phyloP scores from a whole-genome alignment of 2,113 vertebrate genomes.

The Anolis sagrei region DNA sequence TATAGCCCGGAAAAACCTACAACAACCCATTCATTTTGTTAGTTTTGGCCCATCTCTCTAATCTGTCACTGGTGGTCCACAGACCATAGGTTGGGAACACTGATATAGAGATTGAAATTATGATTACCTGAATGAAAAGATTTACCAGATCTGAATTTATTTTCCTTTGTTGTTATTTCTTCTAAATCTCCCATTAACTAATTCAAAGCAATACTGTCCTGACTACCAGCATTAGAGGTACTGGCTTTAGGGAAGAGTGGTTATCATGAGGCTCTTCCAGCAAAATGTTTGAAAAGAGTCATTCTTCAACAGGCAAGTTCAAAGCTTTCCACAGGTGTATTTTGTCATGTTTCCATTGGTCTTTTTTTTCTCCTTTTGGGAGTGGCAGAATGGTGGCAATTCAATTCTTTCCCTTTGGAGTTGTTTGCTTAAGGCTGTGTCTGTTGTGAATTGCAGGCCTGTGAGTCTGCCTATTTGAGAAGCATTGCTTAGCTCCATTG shows the following conservation, averaged over 20 bases:
- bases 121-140: no score
- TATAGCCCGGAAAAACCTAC: no score
- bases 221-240: background rate
- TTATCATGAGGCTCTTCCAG: background rate
- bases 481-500: background rate
- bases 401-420: no score
- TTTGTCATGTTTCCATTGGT: background rate
- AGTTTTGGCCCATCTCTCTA: no score
- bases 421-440: constrained; percentile 7
- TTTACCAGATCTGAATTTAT: no score
- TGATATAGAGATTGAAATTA: no score
- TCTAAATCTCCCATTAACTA: no score
- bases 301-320: background rate
- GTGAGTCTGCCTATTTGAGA: background rate
- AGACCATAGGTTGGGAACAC: no score
- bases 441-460: background rate
- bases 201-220: background rate
- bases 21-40: no score
- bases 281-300: no score
- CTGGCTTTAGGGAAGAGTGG: background rate
- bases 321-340: background rate
- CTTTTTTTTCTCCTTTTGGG: background rate
- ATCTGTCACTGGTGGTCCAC: no score
- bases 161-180: no score
- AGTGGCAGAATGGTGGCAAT: background rate